phyloP scores from a whole-genome alignment of 2,888 invertebrate genomes.

The Apodemia duryi region DNA sequence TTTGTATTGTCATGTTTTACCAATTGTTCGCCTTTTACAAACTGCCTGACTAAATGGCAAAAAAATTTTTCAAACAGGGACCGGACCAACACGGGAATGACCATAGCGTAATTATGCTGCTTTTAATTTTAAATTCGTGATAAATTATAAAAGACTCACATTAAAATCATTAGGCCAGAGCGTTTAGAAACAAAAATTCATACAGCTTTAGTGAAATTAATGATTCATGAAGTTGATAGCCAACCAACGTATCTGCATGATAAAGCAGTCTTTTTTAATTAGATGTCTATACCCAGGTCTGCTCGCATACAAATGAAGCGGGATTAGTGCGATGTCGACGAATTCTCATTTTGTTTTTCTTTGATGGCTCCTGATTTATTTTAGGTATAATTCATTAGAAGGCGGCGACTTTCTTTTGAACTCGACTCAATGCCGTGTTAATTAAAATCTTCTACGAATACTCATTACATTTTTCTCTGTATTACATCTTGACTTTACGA shows the following conservation, averaged over 20 bases:
- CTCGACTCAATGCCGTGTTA: slow-evolving; percentile 11
- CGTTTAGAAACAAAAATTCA: slow-evolving; percentile 12
- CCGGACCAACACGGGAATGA: neutral
- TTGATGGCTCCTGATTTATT: slow-evolving; percentile 24
- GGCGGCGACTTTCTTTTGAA: slow-evolving; percentile 14
- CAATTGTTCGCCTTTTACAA: no score
- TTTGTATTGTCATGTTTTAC: no score
- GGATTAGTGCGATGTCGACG: slow-evolving; percentile 28
- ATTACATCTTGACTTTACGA: neutral
- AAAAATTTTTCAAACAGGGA: neutral
- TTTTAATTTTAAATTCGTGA: neutral
- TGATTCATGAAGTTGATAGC: slow-evolving; percentile 20
- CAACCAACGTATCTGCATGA: slow-evolving; percentile 34
- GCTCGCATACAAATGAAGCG: slow-evolving; percentile 35
- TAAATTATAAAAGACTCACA: neutral
- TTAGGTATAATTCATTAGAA: slow-evolving; percentile 17
- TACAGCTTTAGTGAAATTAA: slow-evolving; percentile 20
- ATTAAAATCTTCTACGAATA: slow-evolving; percentile 12
- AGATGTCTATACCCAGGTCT: slow-evolving; percentile 33
- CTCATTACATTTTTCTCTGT: slow-evolving; percentile 13
- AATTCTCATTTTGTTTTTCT: slow-evolving; percentile 32
- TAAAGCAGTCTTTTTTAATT: slow-evolving; percentile 37
- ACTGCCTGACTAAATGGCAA: no score
- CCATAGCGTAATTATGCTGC: neutral
- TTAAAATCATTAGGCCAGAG: neutral